Conservation (phyloP, 2,888 invertebrate species). For the Crepidodera aurea region DNA sequence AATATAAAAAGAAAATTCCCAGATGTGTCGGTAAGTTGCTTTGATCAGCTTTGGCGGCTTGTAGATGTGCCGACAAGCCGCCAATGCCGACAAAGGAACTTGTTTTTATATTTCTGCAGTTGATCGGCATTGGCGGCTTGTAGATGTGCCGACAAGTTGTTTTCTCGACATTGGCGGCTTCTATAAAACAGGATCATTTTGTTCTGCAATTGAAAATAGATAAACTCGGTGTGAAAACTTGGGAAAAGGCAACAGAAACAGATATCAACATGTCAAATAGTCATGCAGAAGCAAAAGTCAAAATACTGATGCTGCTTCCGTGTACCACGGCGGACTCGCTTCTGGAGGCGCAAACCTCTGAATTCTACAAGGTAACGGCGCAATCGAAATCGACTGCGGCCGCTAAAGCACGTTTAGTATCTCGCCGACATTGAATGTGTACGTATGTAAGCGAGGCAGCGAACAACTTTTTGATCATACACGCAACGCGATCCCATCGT, state of each 20-base stretch:
- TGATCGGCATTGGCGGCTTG: no score
- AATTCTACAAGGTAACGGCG: constrained; percentile 50
- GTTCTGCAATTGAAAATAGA: no score
- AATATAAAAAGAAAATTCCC: no score
- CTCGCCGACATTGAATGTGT: constrained; percentile 45
- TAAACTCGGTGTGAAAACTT: no score
- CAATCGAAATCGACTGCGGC: constrained; percentile 46
- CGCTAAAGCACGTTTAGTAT: constrained; percentile 46
- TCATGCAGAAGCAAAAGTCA: constrained; percentile 26
- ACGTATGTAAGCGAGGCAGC: constrained; percentile 31
- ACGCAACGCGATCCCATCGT: constrained; percentile 9
- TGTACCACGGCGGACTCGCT: constrained; percentile 28
- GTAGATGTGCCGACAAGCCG: no score
- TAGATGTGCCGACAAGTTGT: no score
- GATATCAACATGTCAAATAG: constrained; percentile 19
- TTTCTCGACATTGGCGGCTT: no score
- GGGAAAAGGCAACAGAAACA: constrained; percentile 2
- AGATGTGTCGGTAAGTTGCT: no score
- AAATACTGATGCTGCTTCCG: constrained; percentile 33
- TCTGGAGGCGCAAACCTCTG: constrained; percentile 43
- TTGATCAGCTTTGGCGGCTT: no score
- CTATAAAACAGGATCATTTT: no score
- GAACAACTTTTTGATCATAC: background rate
- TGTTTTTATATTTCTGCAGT: no score
- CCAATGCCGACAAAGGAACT: no score